Conservation (phyloP, 2,888 invertebrate genomes). For the Chymomyza procnemis region DNA sequence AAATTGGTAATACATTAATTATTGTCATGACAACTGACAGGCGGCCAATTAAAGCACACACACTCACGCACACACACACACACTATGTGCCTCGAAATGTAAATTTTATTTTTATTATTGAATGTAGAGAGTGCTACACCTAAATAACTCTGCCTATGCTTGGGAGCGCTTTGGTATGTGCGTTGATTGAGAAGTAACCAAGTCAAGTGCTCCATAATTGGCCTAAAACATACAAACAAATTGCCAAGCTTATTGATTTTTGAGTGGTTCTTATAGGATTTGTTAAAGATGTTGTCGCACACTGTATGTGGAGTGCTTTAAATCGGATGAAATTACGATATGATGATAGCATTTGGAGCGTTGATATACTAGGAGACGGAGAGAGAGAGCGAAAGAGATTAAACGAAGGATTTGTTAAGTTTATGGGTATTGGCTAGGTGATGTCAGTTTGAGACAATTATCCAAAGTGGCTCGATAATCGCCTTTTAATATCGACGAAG, state of each 20-base stretch:
- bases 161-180: neutral
- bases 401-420: too few species aligned
- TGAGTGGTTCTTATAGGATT: conserved; percentile 32
- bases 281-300: neutral
- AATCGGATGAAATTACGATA: too few species aligned
- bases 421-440: too few species aligned
- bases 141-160: neutral
- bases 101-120: conserved; percentile 47
- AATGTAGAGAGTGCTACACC: neutral
- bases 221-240: conserved; percentile 39
- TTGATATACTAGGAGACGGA: too few species aligned
- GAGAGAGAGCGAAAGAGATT: too few species aligned
- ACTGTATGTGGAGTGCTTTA: neutral
- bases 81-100: conserved; percentile 39
- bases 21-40: conserved; percentile 70
- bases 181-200: neutral
- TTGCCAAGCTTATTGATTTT: conserved; percentile 37
- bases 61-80: conserved; percentile 2
- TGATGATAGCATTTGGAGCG: too few species aligned
- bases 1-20: conserved; percentile 67
- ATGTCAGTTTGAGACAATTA: too few species aligned
- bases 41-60: conserved; percentile 63
- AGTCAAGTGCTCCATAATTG: conserved; percentile 41
- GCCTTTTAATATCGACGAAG: too few species aligned
- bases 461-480: too few species aligned